Conservation (phyloP, 2,113 vertebrate species). For the Osmerus mordax region DNA sequence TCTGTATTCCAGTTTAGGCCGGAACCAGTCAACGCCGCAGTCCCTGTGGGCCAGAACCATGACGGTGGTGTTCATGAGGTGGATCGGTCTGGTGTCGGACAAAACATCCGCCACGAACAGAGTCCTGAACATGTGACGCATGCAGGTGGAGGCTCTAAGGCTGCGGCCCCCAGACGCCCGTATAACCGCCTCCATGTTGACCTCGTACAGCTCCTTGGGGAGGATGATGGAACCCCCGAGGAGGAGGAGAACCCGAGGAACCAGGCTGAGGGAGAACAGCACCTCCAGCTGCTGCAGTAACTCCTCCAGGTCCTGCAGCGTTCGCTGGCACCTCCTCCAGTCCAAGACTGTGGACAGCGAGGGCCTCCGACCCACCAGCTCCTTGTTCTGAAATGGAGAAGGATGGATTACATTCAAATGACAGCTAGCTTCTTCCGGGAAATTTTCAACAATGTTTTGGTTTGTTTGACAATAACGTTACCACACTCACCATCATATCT, state of each 20-base stretch:
- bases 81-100: slow-evolving; percentile 80
- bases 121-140: slow-evolving; percentile 85
- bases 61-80: slow-evolving; percentile 76
- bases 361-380: slow-evolving; percentile 59
- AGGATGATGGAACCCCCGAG: slow-evolving; percentile 82
- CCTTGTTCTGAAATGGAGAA: slow-evolving; percentile 64
- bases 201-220: slow-evolving; percentile 90
- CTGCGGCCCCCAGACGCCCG: slow-evolving; percentile 68
- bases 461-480: background rate
- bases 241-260: slow-evolving; percentile 89
- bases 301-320: slow-evolving; percentile 80
- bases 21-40: slow-evolving; percentile 88
- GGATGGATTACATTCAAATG: background rate
- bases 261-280: slow-evolving; percentile 82
- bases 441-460: background rate
- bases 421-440: too few relatives aligned
- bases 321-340: slow-evolving; percentile 78
- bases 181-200: slow-evolving; percentile 82
- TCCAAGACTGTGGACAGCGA: slow-evolving; percentile 46
- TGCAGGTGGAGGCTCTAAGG: slow-evolving; percentile 76
- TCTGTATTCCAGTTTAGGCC: slow-evolving; percentile 88
- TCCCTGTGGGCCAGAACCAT: slow-evolving; percentile 85
- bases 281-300: slow-evolving; percentile 81
- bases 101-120: slow-evolving; percentile 91
- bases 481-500: slow-evolving; percentile 48